phyloP scores from a whole-genome alignment of 2,888 invertebrate genomes.

The Scaptomyza caliginosa region DNA sequence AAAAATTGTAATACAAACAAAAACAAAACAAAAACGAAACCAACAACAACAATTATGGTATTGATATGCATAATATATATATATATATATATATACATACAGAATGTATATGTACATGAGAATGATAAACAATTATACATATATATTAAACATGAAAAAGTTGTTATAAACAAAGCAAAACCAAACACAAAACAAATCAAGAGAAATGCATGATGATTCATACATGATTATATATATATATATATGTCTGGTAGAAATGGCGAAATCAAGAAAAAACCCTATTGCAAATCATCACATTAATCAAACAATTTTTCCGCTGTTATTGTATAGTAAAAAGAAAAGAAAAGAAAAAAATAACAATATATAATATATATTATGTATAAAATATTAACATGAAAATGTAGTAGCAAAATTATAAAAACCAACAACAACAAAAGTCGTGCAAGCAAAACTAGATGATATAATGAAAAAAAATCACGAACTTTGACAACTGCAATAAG shows the following conservation, averaged over 20 bases:
- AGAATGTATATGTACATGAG: conserved; percentile 66
- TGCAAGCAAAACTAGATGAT: conserved; percentile 61
- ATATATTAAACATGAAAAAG: conserved; percentile 75
- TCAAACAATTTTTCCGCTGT: conserved; percentile 81
- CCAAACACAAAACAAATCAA: conserved; percentile 37
- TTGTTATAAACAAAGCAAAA: conserved; percentile 70
- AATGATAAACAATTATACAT: conserved; percentile 77
- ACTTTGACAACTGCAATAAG: conserved; percentile 37
- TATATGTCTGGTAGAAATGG: conserved; percentile 3
- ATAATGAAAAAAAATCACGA: conserved; percentile 43
- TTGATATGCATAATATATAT: conserved; percentile 81
- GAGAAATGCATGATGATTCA: conserved; percentile 19
- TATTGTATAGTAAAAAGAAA: conserved; percentile 83
- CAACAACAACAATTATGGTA: conserved; percentile 76
- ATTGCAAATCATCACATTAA: conserved; percentile 10
- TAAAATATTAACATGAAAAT: conserved; percentile 79
- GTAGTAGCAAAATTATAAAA: conserved; percentile 81
- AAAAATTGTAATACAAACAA: conserved; percentile 66
- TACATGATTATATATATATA: conserved; percentile 13
- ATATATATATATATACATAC: conserved; percentile 69
- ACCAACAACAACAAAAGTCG: conserved; percentile 64
- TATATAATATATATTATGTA: conserved; percentile 82
- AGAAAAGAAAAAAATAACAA: conserved; percentile 73
- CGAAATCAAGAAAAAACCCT: conserved; percentile 28
- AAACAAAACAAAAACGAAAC: conserved; percentile 52